Conservation (phyloP, 2,113 vertebrate genomes). For the Gavialis gangeticus region DNA sequence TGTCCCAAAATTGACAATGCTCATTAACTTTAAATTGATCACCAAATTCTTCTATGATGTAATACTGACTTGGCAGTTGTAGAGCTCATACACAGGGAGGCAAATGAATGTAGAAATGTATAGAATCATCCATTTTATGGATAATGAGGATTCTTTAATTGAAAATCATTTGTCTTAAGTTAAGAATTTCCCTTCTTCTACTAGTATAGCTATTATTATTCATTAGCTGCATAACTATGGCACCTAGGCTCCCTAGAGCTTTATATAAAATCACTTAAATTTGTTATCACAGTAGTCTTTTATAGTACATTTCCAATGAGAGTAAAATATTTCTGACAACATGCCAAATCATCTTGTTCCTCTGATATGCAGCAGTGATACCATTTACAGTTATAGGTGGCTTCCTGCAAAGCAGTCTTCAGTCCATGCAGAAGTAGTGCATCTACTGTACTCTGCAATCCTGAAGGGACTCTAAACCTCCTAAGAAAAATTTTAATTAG, state of each 20-base stretch:
- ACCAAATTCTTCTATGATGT: background rate
- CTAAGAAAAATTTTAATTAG: background rate
- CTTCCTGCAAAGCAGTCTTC: background rate
- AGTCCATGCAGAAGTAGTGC: background rate
- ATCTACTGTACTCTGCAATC: background rate
- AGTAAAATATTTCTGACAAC: background rate
- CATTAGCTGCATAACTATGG: background rate
- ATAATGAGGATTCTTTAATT: background rate
- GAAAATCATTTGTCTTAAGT: background rate
- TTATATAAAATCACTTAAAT: background rate
- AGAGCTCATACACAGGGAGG: background rate
- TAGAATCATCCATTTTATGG: background rate
- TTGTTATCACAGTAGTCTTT: background rate
- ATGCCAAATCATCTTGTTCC: background rate
- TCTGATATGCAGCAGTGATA: background rate
- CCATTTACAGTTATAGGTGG: background rate
- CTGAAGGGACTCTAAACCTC: background rate
- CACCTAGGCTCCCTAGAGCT: background rate
- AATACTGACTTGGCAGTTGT: background rate
- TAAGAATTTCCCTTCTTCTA: background rate
- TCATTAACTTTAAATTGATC: background rate
- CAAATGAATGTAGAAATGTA: background rate
- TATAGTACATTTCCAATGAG: background rate
- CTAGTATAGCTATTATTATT: background rate
- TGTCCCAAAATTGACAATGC: background rate